Conservation (phyloP, 1,140 invertebrate species). For the Lethocerus indicus region DNA sequence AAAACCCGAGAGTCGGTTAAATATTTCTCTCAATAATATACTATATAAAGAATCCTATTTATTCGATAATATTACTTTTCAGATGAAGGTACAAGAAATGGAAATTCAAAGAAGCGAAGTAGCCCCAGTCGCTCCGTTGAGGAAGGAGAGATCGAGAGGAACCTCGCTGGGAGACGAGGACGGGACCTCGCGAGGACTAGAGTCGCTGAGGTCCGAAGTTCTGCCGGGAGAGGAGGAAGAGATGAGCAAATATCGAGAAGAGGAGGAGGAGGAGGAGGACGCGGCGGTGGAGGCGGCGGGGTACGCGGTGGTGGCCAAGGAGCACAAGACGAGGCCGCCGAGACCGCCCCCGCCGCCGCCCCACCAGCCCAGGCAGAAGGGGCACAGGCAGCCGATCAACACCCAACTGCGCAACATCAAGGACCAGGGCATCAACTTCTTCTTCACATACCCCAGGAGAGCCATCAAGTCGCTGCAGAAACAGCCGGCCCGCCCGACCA, state of each 20-base stretch:
- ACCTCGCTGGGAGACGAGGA: conserved; percentile 41
- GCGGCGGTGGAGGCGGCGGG: conserved; percentile 18
- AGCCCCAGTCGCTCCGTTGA: conserved; percentile 25
- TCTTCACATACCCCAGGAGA: conserved; percentile 31
- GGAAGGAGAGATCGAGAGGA: conserved; percentile 32
- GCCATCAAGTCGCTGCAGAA: conserved; percentile 16
- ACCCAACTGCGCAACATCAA: conserved; percentile 6
- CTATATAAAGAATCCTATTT: too few species aligned
- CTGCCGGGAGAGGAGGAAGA: conserved; percentile 23
- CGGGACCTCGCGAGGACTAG: conserved; percentile 47
- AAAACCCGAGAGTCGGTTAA: too few species aligned
- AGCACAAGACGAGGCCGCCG: conserved; percentile 6
- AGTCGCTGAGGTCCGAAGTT: conserved; percentile 34
- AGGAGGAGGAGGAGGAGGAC: conserved; percentile 13
- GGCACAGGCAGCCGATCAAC: conserved; percentile 1
- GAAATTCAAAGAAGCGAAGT: conserved; percentile 25
- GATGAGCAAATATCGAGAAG: conserved; percentile 13
- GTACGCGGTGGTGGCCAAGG: conserved; percentile 6
- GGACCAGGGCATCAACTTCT: conserved; percentile 15
- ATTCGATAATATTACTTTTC: too few species aligned
- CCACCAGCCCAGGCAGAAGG: too few species aligned
- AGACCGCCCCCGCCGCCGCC: conserved; percentile 27
- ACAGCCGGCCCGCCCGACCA: conserved; percentile 29
- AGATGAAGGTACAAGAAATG: conserved; percentile 41
- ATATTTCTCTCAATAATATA: too few species aligned